These are phyloP conservation scores for Onychomys leucogaster DNA, from an alignment of 2,797 vertebrate species.

Conservation along the genomic window DNA sequence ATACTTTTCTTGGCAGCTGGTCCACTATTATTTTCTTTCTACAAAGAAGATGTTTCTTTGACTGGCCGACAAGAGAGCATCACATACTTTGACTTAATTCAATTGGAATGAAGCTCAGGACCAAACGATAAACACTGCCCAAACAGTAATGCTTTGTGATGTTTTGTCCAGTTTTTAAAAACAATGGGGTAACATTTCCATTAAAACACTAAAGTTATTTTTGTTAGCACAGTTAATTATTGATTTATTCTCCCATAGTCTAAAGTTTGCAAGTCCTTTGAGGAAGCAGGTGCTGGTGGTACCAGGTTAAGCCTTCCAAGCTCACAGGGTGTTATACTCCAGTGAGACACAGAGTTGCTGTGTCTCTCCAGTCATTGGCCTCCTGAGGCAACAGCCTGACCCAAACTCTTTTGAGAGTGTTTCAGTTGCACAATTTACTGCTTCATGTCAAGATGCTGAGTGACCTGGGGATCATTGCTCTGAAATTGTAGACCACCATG, in stretches of 20 bases:
- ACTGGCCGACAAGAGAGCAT: not conserved
- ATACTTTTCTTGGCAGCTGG: conserved; percentile 36
- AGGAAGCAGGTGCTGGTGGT: not conserved
- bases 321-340: not conserved
- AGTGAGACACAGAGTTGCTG: not conserved
- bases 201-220: conserved; percentile 15
- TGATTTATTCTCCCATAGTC: not conserved
- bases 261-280: not conserved
- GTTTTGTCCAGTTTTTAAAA: conserved; percentile 46
- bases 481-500: not conserved
- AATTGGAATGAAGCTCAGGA: not conserved
- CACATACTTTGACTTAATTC: conserved; percentile 27
- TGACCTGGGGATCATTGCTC: not conserved
- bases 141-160: conserved; percentile 18
- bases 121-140: not conserved
- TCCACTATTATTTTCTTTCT: conserved; percentile 17
- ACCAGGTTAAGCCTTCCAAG: not conserved
- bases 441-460: not conserved
- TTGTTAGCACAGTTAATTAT: conserved; percentile 11
- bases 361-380: not conserved
- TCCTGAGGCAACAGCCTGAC: conserved; percentile 25
- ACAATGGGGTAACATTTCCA: conserved; percentile 18
- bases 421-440: not conserved
- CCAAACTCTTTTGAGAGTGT: not conserved
- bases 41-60: not conserved